phyloP scores from a whole-genome alignment of 2,888 invertebrate species.

The Lithophane leautieri region DNA sequence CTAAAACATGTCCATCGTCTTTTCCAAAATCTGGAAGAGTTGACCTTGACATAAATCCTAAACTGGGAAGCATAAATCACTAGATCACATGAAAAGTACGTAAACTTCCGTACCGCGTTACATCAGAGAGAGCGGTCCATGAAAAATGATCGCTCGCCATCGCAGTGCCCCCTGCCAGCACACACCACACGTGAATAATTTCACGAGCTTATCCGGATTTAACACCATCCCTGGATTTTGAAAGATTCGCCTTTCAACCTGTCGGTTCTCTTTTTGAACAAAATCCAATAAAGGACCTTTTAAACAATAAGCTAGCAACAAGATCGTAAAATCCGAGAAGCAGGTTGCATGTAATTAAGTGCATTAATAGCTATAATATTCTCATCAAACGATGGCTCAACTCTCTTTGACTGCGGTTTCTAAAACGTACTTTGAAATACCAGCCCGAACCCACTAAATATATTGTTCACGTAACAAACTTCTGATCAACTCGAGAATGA shows the following conservation, averaged over 20 bases:
- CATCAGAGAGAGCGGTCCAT: conserved; percentile 12
- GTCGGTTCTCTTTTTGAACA: neutral
- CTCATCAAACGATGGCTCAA: neutral
- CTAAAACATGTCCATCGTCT: neutral
- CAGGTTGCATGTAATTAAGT: neutral
- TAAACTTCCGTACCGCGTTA: conserved; percentile 24
- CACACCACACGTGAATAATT: conserved; percentile 49
- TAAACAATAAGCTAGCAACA: neutral
- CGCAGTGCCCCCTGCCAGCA: conserved; percentile 32
- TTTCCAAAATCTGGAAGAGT: neutral
- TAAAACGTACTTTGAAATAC: neutral
- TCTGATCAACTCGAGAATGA: conserved; percentile 17
- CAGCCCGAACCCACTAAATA: neutral
- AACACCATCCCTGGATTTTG: conserved; percentile 20
- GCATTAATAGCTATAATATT: neutral
- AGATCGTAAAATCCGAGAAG: neutral
- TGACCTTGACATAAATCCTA: neutral
- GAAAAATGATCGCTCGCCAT: conserved; percentile 45
- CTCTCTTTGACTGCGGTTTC: neutral
- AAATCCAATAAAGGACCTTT: neutral
- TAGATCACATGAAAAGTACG: conserved; percentile 2
- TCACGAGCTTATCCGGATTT: conserved; percentile 33
- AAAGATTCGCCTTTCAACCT: neutral
- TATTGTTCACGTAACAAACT: conserved; percentile 36
- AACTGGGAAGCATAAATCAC: conserved; percentile 7